phyloP scores from a whole-genome alignment of 2,797 vertebrate species.

The Ambastaia sidthimunki region DNA sequence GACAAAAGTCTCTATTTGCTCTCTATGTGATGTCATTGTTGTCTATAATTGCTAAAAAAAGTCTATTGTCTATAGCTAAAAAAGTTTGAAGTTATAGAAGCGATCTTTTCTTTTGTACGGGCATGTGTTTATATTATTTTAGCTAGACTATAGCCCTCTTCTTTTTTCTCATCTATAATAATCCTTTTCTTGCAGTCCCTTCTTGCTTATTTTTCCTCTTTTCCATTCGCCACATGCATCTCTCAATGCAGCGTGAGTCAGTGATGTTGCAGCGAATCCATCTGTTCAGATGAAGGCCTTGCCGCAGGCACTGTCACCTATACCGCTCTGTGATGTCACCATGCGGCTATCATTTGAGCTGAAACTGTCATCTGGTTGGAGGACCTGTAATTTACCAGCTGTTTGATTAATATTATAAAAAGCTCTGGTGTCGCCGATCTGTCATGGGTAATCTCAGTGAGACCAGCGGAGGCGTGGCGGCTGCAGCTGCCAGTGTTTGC shows the following conservation, averaged over 20 bases:
- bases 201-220: conserved; percentile 33
- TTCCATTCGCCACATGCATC: conserved; percentile 32
- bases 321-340: conserved; percentile 47
- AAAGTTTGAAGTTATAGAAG: too few relatives aligned
- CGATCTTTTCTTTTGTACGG: neutral
- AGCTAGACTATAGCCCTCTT: neutral
- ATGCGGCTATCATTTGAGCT: conserved; percentile 32
- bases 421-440: conserved; percentile 22
- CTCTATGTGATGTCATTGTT: neutral
- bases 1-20: neutral
- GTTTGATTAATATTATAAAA: conserved; percentile 56
- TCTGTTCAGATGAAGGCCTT: conserved; percentile 50
- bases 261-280: conserved; percentile 39
- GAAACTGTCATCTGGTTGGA: conserved; percentile 36
- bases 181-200: conserved; percentile 4
- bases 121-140: neutral
- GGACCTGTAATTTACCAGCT: conserved; percentile 45
- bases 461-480: conserved; percentile 24
- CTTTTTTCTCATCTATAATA: neutral
- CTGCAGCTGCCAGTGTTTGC: conserved; percentile 28
- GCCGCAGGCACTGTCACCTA: conserved; percentile 29
- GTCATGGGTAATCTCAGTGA: conserved; percentile 42
- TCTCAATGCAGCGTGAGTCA: conserved; percentile 38
- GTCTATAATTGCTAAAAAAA: neutral
- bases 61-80: too few relatives aligned